These are phyloP conservation scores for Eremophila alpestris DNA, from an alignment of 2,797 vertebrate genomes.

Conservation along the genomic window DNA sequence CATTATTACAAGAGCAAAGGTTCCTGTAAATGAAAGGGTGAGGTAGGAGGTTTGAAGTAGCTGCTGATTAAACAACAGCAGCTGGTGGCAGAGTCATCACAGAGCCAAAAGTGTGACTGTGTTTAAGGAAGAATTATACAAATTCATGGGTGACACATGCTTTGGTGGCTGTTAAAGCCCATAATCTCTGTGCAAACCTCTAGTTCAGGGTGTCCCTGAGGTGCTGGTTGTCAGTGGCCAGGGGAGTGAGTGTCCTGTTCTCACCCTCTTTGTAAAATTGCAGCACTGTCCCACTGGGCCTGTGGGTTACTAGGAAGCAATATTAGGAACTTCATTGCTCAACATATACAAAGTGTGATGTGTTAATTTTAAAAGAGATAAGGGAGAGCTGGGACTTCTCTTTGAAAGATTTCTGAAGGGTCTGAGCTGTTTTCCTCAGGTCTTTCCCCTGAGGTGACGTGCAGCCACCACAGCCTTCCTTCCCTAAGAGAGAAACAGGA, in stretches of 20 bases:
- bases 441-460: neutral
- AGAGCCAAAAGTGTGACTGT: fast-evolving
- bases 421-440: neutral
- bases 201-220: neutral
- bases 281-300: fast-evolving
- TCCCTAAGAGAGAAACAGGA: neutral
- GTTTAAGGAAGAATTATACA: neutral
- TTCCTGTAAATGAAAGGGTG: neutral
- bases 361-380: neutral
- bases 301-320: fast-evolving
- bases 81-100: neutral
- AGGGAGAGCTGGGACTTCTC: neutral
- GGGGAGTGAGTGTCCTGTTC: neutral
- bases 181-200: neutral
- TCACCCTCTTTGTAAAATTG: neutral
- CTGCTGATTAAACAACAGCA: neutral
- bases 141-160: neutral
- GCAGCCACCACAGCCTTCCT: fast-evolving
- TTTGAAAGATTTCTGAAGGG: neutral
- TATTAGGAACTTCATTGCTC: neutral
- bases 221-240: neutral
- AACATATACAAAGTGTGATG: neutral
- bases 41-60: neutral
- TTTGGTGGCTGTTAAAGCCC: neutral
- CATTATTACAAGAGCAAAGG: neutral